phyloP scores from a whole-genome alignment of 2,113 vertebrate species.

The Myotis lucifugus region DNA sequence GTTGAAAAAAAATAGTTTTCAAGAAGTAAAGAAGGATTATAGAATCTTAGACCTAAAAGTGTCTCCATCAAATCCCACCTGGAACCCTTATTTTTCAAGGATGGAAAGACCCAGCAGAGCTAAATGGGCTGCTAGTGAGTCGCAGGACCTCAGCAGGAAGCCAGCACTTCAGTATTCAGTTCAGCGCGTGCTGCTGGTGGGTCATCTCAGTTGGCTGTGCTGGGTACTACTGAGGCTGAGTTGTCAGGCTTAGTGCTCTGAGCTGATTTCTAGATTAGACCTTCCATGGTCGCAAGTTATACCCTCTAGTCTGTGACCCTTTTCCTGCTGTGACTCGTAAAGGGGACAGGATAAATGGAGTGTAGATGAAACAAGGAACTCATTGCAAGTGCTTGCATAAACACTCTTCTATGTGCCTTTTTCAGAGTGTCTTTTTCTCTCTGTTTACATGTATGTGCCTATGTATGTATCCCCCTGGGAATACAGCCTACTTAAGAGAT shows the following conservation, averaged over 20 bases:
- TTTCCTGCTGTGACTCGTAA: not conserved
- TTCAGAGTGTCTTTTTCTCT: not conserved
- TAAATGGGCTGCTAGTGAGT: too few relatives aligned
- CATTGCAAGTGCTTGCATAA: not conserved
- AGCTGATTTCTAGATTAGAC: not conserved
- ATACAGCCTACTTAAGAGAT: not conserved
- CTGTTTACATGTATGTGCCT: not conserved
- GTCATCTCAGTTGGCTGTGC: not conserved
- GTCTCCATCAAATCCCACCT: not conserved
- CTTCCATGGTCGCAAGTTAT: not conserved
- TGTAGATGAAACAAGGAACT: not conserved
- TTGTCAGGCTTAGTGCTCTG: not conserved
- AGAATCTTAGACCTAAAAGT: not conserved
- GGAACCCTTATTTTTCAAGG: slow-evolving; percentile 1
- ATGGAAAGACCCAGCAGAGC: not conserved
- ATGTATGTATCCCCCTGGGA: not conserved
- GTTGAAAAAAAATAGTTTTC: not conserved
- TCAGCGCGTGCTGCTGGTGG: not conserved
- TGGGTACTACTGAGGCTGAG: not conserved
- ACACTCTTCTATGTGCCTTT: not conserved
- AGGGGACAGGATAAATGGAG: not conserved
- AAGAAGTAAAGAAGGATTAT: not conserved
- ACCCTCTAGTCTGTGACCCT: not conserved
- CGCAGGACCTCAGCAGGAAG: not conserved
- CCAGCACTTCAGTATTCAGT: not conserved